These are phyloP conservation scores for Stomatorhinus ivindoensis DNA, from an alignment of 2,113 vertebrate genomes.

Conservation along the genomic window DNA sequence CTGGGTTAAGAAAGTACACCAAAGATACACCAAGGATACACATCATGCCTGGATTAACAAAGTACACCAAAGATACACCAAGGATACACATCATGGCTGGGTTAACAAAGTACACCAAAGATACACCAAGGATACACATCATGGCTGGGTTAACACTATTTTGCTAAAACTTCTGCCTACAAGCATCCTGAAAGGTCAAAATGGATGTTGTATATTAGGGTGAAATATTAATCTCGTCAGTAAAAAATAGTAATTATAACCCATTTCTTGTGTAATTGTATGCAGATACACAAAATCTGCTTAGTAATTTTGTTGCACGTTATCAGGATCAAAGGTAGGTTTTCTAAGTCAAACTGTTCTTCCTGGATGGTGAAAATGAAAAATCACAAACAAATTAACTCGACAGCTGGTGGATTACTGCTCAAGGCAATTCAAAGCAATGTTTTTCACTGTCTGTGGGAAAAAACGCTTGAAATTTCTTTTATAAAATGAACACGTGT, in stretches of 20 bases:
- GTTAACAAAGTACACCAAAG: not conserved
- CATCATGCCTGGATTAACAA: not conserved
- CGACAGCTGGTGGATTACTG: not conserved
- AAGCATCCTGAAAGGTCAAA: not conserved
- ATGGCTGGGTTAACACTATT: not conserved
- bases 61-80: too few relatives aligned
- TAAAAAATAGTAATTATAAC: not conserved
- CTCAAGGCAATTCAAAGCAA: not conserved
- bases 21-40: too few relatives aligned
- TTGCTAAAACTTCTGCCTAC: not conserved
- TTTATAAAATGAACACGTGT: not conserved
- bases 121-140: not conserved
- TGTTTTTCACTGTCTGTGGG: not conserved
- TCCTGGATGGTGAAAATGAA: not conserved
- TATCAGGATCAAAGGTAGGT: conserved; percentile 2
- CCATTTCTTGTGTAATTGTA: not conserved
- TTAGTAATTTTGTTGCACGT: not conserved
- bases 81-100: not conserved
- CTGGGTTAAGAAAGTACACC: not conserved
- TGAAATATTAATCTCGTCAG: not conserved
- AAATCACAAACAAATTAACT: not conserved
- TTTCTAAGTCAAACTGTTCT: not conserved
- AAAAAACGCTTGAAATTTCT: not conserved
- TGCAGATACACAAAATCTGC: not conserved
- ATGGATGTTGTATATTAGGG: not conserved